Percentiles rank a stretch among this genome's conserved stretches.
phyloP scores from a whole-genome alignment of 2,797 vertebrate genomes.

The Enteromius thamalakanensis region DNA sequence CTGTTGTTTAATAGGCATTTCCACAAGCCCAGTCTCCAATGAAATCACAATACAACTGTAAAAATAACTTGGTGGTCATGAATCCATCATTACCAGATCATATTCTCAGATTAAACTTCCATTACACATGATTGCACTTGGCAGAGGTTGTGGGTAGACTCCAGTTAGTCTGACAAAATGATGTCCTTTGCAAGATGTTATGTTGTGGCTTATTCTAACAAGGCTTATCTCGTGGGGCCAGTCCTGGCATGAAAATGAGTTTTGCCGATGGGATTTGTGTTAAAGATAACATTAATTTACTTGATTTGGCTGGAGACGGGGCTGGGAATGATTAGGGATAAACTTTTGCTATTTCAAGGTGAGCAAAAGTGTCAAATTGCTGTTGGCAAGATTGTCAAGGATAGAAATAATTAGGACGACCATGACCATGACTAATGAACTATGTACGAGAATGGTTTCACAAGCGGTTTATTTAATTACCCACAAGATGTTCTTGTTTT shows the following conservation, averaged over 20 bases:
- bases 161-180: conserved; percentile 11
- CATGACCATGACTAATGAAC: conserved; percentile 41
- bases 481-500: conserved; percentile 17
- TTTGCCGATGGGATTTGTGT: conserved; percentile 34
- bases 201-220: conserved; percentile 28
- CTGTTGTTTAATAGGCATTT: conserved; percentile 7
- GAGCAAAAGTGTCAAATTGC: conserved; percentile 42
- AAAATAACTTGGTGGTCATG: conserved; percentile 12
- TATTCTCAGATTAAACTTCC: conserved; percentile 40
- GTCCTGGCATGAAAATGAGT: conserved; percentile 42
- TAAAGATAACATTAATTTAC: conserved; percentile 41
- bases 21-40: not conserved
- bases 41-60: not conserved
- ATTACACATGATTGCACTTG: conserved; percentile 36
- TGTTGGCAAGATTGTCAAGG: conserved; percentile 39
- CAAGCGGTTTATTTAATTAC: conserved; percentile 28
- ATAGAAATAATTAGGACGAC: conserved; percentile 40
- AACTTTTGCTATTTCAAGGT: conserved; percentile 32
- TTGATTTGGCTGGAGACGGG: conserved; percentile 26
- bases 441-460: not conserved
- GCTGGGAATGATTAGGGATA: conserved; percentile 36
- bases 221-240: conserved; percentile 41
- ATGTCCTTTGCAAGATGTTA: conserved; percentile 25
- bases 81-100: conserved; percentile 44
- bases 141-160: conserved; percentile 13